Conservation (phyloP, 2,113 vertebrate species). For the Polyodon spathula region DNA sequence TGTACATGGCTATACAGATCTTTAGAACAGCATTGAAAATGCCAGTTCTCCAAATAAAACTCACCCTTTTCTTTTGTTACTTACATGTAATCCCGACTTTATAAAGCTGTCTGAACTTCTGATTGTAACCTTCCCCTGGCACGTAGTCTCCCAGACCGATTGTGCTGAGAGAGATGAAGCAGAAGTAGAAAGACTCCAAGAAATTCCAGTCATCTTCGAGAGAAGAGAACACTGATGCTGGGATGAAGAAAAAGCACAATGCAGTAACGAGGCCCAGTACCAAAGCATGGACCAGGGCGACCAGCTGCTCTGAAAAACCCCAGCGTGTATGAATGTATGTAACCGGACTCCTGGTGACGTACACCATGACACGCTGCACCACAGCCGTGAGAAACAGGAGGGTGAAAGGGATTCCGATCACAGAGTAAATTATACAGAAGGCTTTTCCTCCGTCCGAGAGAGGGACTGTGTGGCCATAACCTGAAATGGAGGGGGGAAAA, state of each 20-base stretch:
- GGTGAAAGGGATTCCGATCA: slow-evolving; percentile 92
- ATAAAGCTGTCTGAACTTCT: slow-evolving; percentile 84
- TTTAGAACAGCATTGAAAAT: too few species aligned
- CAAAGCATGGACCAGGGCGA: slow-evolving; percentile 73
- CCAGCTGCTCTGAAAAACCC: slow-evolving; percentile 80
- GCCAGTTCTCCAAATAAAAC: too few species aligned
- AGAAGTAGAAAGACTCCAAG: slow-evolving; percentile 93
- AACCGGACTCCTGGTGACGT: slow-evolving; percentile 72
- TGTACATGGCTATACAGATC: too few species aligned
- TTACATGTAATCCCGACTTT: slow-evolving; percentile 94
- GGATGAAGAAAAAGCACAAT: slow-evolving; percentile 86
- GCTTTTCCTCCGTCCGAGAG: slow-evolving; percentile 88
- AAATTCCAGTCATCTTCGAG: slow-evolving; percentile 96
- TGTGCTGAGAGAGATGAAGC: slow-evolving; percentile 93
- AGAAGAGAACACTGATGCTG: slow-evolving; percentile 78
- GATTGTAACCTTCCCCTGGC: slow-evolving; percentile 82
- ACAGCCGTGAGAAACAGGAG: slow-evolving; percentile 91
- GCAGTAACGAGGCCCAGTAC: slow-evolving; percentile 65
- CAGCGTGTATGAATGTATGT: slow-evolving; percentile 76
- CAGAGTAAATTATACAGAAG: slow-evolving; percentile 90
- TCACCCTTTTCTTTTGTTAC: too few species aligned
- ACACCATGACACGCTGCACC: slow-evolving; percentile 85
- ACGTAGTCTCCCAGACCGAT: slow-evolving; percentile 94
- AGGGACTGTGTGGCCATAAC: slow-evolving; percentile 92
- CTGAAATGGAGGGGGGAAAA: slow-evolving; percentile 39